Conservation (phyloP, 2,888 invertebrate species). For the Petrophora chlorosata region DNA sequence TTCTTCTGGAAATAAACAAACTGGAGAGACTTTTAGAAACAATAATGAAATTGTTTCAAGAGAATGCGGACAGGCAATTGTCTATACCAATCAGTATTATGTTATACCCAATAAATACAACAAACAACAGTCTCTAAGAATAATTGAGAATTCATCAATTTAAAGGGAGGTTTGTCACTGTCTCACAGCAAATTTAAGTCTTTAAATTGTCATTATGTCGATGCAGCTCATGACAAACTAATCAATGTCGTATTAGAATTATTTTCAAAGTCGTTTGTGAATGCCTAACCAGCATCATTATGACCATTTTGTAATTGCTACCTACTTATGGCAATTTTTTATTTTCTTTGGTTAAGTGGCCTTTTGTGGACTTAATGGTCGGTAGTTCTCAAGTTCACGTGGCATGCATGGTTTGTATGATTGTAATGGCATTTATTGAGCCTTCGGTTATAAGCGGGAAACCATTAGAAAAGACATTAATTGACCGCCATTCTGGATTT, state of each 20-base stretch:
- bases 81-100: too few species aligned
- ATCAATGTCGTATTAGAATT: constrained; percentile 83
- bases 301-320: constrained; percentile 76
- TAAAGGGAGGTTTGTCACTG: constrained; percentile 9
- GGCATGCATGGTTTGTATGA: constrained; percentile 17
- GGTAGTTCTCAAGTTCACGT: constrained; percentile 13
- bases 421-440: constrained; percentile 1
- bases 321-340: constrained; percentile 65
- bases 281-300: constrained; percentile 73
- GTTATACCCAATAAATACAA: neutral
- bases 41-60: too few species aligned
- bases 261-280: constrained; percentile 78
- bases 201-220: constrained; percentile 81
- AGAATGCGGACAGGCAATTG: too few species aligned
- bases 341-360: constrained; percentile 50
- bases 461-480: neutral
- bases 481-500: too few species aligned
- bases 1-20: too few species aligned
- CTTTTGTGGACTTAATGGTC: constrained; percentile 32
- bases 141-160: too few species aligned
- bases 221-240: constrained; percentile 65
- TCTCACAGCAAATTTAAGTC: constrained; percentile 56
- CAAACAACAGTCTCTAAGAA: too few species aligned
- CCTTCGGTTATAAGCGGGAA: neutral
- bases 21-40: too few species aligned